These are phyloP conservation scores for Morpho achilles DNA, from an alignment of 2,888 invertebrate genomes.

Conservation along the genomic window DNA sequence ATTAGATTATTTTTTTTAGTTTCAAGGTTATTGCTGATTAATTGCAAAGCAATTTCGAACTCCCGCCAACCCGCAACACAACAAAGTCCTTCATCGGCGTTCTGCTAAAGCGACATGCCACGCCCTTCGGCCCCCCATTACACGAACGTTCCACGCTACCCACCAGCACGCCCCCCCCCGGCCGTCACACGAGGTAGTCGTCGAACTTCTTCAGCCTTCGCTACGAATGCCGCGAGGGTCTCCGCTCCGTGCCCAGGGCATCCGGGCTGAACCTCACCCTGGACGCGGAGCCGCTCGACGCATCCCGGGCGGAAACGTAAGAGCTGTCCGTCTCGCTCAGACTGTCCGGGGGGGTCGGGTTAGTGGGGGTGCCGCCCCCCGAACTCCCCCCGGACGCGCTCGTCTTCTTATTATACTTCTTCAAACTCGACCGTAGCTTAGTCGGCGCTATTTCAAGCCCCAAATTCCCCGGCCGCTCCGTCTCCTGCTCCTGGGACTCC, in stretches of 20 bases:
- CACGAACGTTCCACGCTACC: slow-evolving; percentile 11
- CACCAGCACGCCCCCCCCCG: slow-evolving; percentile 5
- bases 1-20: not conserved
- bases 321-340: slow-evolving; percentile 91
- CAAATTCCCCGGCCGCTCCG: slow-evolving; percentile 66
- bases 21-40: not conserved
- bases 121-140: no score
- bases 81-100: not conserved
- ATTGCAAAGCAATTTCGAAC: slow-evolving; percentile 2
- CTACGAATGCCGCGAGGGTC: slow-evolving; percentile 74
- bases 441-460: slow-evolving; percentile 84
- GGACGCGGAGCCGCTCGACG: slow-evolving; percentile 83
- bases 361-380: slow-evolving; percentile 86
- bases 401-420: slow-evolving; percentile 81
- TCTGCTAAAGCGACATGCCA: no score
- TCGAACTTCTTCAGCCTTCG: slow-evolving; percentile 70
- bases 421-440: slow-evolving; percentile 88
- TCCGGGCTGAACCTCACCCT: slow-evolving; percentile 89
- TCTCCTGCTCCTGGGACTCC: slow-evolving; percentile 44
- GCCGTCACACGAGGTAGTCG: slow-evolving; percentile 69
- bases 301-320: slow-evolving; percentile 91
- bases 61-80: not conserved
- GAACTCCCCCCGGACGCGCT: slow-evolving; percentile 60
- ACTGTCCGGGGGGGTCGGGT: slow-evolving; percentile 92
- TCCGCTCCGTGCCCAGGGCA: slow-evolving; percentile 71